Evolutionary conservation across 2,797 vertebrate species (phyloP).

Genomic region (Pagetopsis macropterus): DNA sequence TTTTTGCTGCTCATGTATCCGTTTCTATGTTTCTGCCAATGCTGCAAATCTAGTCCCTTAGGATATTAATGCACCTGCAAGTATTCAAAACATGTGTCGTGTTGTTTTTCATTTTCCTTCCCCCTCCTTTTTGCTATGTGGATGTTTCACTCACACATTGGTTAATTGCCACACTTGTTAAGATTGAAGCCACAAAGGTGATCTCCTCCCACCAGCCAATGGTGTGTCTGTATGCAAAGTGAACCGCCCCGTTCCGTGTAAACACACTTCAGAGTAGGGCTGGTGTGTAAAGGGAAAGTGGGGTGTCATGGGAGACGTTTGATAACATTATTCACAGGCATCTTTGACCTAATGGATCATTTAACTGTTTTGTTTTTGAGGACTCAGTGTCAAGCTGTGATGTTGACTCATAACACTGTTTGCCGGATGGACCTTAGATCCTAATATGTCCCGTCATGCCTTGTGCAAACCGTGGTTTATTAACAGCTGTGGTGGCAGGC

Average conservation of each 20-base stretch:
- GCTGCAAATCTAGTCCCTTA: background rate
- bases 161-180: background rate
- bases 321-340: background rate
- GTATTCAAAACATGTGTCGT: background rate
- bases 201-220: constrained; percentile 4
- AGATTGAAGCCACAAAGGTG: background rate
- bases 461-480: constrained; percentile 51
- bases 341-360: background rate
- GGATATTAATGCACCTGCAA: background rate
- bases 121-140: background rate
- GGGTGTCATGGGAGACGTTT: constrained; percentile 11
- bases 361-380: constrained; percentile 7
- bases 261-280: constrained; percentile 16
- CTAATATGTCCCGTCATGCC: constrained; percentile 31
- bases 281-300: constrained; percentile 4
- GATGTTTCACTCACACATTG: background rate
- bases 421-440: constrained; percentile 28
- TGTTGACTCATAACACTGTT: constrained; percentile 27
- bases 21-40: background rate
- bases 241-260: constrained; percentile 15
- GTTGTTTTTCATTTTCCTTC: background rate
- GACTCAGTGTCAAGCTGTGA: background rate
- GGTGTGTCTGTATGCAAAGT: constrained; percentile 27
- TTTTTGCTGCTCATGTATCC: background rate
- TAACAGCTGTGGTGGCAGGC: constrained; percentile 43